Evolutionary conservation across 2,797 vertebrate species (phyloP), one percentile per base, ranked within the genome.

Genomic region (Acestrorhynchus altus): DNA sequence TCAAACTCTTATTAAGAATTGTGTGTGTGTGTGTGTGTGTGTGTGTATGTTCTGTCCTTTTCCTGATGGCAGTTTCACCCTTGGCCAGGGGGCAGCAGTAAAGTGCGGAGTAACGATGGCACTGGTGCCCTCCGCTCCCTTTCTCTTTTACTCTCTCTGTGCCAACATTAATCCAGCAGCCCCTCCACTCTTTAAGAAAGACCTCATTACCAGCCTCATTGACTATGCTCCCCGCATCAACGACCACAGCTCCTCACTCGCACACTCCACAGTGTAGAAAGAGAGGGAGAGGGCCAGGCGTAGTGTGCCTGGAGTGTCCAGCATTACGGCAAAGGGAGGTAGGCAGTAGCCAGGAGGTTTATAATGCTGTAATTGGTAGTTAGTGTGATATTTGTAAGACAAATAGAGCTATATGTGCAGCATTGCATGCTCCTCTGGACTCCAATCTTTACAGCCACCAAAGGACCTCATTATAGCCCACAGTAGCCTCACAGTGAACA

Each of bases 321-420:
- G 91, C 90, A 89, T 94, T 93, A 92, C 92, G 90, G 92, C 89
- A 90, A 35, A 91, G 92, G 94, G 90, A 89, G 93, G 92, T 90
- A 90, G 91, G 88, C 92, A 93, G 91, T 93, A 95, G 94, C 93
- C 94, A 94, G 94, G 94, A 95, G 94, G 94, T 95, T 95, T 96
- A 96, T 95, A 93, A 92, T 93, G 76, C 94, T 95, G 93, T 96
- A 95, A 96, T 96, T 95, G 95, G 94, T 96, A 95, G 95, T 95
- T 96, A 95, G 94, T 95, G 94, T 95, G 94, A 95, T 95, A 95
- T 95, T 96, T 95, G 95, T 95, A 95, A 95, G 95, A 96, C 93
- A 95, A 95, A 96, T 96, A 95, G 94, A 95, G 94, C 94, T 94
- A 93, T 94, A 93, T 91, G 90, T 92, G 87, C 90, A 91, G 93